Base-by-base conservation (phyloP, 2,888 invertebrate genomes). In the Hypercompe scribonia region DNA sequence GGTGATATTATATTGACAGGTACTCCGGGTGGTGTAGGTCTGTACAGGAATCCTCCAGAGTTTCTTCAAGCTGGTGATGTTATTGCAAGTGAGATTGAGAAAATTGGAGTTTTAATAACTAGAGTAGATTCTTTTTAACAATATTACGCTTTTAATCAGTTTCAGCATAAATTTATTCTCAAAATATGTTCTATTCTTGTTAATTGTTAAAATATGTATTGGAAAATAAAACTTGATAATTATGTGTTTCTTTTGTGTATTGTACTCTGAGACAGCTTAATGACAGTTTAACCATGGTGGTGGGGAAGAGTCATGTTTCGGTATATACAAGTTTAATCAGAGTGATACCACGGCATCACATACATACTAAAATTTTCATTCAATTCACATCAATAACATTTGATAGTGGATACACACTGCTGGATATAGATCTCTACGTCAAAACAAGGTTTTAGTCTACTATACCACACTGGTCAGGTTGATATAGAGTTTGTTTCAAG, bases 1-100 rank as follows among this genome's bases (percentile, higher is more conserved):
- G 98, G 98, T 63, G 98, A 98, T 89, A 95, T 98, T 0, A 97
- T 98, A 80, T 90, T 98, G 77, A 98, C 98, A 8, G 98, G 98
- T 24, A 98, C 98, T 1, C 98, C 98, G 0, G 93, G 96, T 3
- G 97, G 97, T 11, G 96, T 96, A 3, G 98, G 97, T 68, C 96
- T 96, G 81, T 97, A 97, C 86, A 95, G 97, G 68, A 96, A 96
- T 72, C 98, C 98, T 24, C 97, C 97, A 42, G 97, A 97, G 90
- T 98, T 96, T 87, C 92, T 98, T 8, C 96, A 97, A 86, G 96
- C 96, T 72, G 98, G 98, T 10, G 98, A 98, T 89, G 91, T 97
- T 1, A 93, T 98, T 46, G 97, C 97, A 87, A 98, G 97, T 87
- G 88, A 90, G 58, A 86, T 92, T 72, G 87, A 90, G 50, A 90